These are phyloP conservation scores for Tetheella fluctuosa DNA, from an alignment of 2,888 invertebrate species.

Conservation along the genomic window DNA sequence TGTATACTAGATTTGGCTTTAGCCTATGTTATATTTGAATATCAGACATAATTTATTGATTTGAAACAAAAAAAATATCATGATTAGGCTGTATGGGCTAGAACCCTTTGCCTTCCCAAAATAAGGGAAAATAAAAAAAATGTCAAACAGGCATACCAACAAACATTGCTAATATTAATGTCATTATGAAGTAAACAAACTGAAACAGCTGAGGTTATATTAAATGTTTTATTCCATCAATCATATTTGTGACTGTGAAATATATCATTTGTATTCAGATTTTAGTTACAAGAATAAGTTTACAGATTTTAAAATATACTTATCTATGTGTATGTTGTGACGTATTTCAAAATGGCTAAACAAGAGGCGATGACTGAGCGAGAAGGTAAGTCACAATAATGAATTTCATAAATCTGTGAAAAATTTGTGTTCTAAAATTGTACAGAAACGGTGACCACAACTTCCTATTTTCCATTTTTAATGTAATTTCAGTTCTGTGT, in stretches of 20 bases:
- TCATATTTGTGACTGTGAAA: too few species aligned
- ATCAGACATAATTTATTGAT: too few species aligned
- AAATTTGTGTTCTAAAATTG: neutral
- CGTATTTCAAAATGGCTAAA: slow-evolving; percentile 39
- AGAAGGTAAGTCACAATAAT: slow-evolving; percentile 59
- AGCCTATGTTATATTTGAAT: too few species aligned
- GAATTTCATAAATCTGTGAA: too few species aligned
- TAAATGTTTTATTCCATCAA: neutral
- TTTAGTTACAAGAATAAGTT: neutral
- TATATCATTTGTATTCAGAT: neutral
- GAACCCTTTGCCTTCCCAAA: too few species aligned
- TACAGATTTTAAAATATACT: neutral
- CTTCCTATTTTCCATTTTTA: neutral
- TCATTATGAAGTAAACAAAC: slow-evolving; percentile 1
- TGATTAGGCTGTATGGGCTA: too few species aligned
- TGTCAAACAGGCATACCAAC: neutral
- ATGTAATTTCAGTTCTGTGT: neutral
- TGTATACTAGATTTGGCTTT: too few species aligned
- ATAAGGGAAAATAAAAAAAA: too few species aligned
- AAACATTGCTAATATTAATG: neutral
- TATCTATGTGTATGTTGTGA: slow-evolving; percentile 14
- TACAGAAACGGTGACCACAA: neutral
- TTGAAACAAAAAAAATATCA: too few species aligned
- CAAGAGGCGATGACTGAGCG: slow-evolving; percentile 38
- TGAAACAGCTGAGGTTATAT: slow-evolving; percentile 1